Evolutionary conservation across 2,113 vertebrate genomes (phyloP).

Genomic region (Plectropomus leopardus): DNA sequence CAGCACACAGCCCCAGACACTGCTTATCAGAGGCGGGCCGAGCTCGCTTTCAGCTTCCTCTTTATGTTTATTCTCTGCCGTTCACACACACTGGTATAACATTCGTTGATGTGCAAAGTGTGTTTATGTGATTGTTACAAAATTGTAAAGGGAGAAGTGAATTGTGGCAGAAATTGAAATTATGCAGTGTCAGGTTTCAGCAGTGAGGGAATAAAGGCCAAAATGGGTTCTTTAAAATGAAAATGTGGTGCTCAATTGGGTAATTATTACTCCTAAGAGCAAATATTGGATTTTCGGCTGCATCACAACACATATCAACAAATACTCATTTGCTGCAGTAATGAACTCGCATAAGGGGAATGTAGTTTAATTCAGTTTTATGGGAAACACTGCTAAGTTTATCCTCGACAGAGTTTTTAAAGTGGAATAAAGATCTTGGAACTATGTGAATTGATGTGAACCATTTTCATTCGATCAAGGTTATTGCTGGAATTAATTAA

Average conservation of each 20-base stretch:
- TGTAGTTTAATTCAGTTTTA: neutral
- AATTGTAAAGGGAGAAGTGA: neutral
- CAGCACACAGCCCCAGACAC: neutral
- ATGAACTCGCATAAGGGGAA: neutral
- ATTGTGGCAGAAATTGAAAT: neutral
- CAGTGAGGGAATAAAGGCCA: slow-evolving; percentile 1
- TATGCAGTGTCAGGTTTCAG: neutral
- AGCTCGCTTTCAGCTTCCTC: neutral
- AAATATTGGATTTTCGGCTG: neutral
- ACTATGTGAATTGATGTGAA: neutral
- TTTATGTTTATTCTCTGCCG: slow-evolving; percentile 18
- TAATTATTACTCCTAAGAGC: slow-evolving; percentile 18
- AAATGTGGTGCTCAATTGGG: neutral
- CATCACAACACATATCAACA: neutral
- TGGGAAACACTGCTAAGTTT: neutral
- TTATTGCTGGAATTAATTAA: slow-evolving; percentile 11
- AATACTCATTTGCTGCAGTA: neutral
- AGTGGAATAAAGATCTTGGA: slow-evolving; percentile 9
- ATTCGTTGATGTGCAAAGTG: neutral
- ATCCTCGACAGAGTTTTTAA: neutral
- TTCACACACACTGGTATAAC: neutral
- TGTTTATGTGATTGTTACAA: neutral
- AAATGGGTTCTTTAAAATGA: neutral
- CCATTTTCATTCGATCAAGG: neutral
- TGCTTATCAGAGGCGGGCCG: neutral